Percentiles rank a stretch among this genome's conserved stretches.
These are phyloP conservation scores for Lates calcarifer DNA, from an alignment of 2,113 vertebrate genomes.

Conservation along the genomic window DNA sequence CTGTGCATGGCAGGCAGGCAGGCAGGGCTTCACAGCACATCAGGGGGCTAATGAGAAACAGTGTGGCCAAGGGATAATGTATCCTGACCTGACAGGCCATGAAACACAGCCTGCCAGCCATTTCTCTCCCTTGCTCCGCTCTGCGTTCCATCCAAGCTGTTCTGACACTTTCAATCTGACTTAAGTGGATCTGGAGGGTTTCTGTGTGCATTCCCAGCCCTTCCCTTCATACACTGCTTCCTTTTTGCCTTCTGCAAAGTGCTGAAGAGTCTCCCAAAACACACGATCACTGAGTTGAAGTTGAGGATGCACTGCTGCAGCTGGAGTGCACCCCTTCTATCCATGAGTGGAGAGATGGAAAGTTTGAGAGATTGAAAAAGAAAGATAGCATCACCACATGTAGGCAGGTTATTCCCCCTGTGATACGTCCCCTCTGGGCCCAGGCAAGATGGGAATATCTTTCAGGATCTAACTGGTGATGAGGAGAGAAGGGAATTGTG, in stretches of 20 bases:
- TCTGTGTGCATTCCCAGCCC: constrained; percentile 39
- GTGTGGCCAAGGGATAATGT: constrained; percentile 65
- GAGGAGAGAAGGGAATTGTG: constrained; percentile 63
- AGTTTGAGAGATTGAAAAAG: constrained; percentile 13
- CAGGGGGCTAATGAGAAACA: constrained; percentile 81
- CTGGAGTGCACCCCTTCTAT: constrained; percentile 19
- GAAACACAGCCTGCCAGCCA: constrained; percentile 66
- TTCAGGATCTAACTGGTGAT: constrained; percentile 51
- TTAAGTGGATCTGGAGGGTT: constrained; percentile 70
- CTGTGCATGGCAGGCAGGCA: constrained; percentile 28
- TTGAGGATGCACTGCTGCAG: constrained; percentile 9
- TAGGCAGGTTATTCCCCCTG: constrained; percentile 20
- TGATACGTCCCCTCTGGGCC: constrained; percentile 31
- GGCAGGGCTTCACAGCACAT: constrained; percentile 62
- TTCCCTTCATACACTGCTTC: constrained; percentile 24
- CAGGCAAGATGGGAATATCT: constrained; percentile 53
- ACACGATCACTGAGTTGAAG: constrained; percentile 6
- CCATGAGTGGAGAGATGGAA: background rate
- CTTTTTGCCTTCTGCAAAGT: constrained; percentile 11
- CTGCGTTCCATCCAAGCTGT: constrained; percentile 59
- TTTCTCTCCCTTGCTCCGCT: constrained; percentile 48
- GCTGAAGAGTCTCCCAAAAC: constrained; percentile 16
- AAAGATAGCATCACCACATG: constrained; percentile 22
- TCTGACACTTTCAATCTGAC: constrained; percentile 72
- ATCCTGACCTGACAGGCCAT: constrained; percentile 73